Evolutionary conservation across 2,113 vertebrate species (phyloP).

Genomic region (Epinephelus fuscoguttatus): DNA sequence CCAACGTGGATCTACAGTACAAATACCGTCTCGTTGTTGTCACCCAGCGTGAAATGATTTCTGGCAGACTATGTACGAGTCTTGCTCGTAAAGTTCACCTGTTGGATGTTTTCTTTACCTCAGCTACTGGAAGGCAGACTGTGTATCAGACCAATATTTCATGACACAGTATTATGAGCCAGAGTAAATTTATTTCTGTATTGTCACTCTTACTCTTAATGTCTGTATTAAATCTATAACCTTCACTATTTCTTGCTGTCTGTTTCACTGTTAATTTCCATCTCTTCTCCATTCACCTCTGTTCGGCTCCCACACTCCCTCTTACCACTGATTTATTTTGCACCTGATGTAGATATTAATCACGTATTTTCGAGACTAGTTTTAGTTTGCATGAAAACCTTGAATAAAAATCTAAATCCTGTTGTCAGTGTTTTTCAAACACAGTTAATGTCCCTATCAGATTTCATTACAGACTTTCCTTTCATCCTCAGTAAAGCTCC

Average conservation of each 20-base stretch:
- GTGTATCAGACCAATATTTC: background rate
- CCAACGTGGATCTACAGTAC: background rate
- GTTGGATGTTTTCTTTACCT: conserved; percentile 6
- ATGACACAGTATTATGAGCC: background rate
- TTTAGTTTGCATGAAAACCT: conserved; percentile 39
- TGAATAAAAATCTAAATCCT: conserved; percentile 30
- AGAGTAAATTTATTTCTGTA: background rate
- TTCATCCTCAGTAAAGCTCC: conserved; percentile 38
- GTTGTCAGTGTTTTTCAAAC: conserved; percentile 36
- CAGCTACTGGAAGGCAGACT: background rate
- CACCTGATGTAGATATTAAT: conserved; percentile 33
- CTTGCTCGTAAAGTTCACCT: conserved; percentile 2
- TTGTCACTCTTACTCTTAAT: background rate
- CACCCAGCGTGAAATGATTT: background rate
- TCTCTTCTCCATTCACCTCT: conserved; percentile 26
- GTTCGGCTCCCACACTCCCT: conserved; percentile 28
- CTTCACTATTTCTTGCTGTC: conserved; percentile 23
- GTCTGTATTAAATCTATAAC: background rate
- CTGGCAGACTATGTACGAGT: background rate
- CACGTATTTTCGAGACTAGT: conserved; percentile 16
- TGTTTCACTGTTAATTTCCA: conserved; percentile 12
- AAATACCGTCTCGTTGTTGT: background rate
- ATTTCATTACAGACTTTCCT: conserved; percentile 41
- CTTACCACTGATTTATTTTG: conserved; percentile 46
- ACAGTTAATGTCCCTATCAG: conserved; percentile 32